phyloP scores from a whole-genome alignment of 2,888 invertebrate genomes.

The Malthinus seriepunctatus region DNA sequence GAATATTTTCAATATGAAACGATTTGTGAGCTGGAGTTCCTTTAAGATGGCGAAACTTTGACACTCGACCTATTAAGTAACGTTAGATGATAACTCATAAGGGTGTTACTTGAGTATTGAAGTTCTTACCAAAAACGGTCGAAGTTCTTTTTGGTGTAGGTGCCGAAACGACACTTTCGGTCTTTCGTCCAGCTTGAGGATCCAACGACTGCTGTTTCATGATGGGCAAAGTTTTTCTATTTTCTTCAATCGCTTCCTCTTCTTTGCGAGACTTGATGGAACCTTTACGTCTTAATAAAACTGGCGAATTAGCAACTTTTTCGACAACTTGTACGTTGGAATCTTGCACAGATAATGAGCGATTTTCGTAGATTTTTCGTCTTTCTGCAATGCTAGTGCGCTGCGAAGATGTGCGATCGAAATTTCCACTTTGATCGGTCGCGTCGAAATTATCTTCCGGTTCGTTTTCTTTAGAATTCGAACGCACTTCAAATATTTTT shows the following conservation, averaged over 20 bases:
- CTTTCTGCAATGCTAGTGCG: slow-evolving; percentile 77
- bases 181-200: slow-evolving; percentile 51
- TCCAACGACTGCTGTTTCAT: slow-evolving; percentile 58
- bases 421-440: slow-evolving; percentile 59
- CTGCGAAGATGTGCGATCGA: slow-evolving; percentile 65
- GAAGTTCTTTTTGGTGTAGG: slow-evolving; percentile 82
- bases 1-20: slow-evolving; percentile 88
- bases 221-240: slow-evolving; percentile 54
- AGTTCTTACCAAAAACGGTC: slow-evolving; percentile 74
- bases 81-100: background rate
- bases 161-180: slow-evolving; percentile 51
- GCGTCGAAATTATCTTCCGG: slow-evolving; percentile 55
- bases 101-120: background rate
- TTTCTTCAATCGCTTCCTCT: slow-evolving; percentile 55
- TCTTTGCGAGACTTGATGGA: slow-evolving; percentile 67
- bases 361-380: slow-evolving; percentile 74
- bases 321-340: slow-evolving; percentile 58
- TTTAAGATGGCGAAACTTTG: slow-evolving; percentile 91
- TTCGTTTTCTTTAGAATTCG: slow-evolving; percentile 51
- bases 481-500: slow-evolving; percentile 66
- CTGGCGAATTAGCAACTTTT: slow-evolving; percentile 71
- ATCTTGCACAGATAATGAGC: slow-evolving; percentile 70
- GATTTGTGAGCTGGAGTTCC: slow-evolving; percentile 90
- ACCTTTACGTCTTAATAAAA: slow-evolving; percentile 73
- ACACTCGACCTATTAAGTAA: slow-evolving; percentile 68